Evolutionary conservation across 2,113 vertebrate species (phyloP).

Genomic region (Lota lota): DNA sequence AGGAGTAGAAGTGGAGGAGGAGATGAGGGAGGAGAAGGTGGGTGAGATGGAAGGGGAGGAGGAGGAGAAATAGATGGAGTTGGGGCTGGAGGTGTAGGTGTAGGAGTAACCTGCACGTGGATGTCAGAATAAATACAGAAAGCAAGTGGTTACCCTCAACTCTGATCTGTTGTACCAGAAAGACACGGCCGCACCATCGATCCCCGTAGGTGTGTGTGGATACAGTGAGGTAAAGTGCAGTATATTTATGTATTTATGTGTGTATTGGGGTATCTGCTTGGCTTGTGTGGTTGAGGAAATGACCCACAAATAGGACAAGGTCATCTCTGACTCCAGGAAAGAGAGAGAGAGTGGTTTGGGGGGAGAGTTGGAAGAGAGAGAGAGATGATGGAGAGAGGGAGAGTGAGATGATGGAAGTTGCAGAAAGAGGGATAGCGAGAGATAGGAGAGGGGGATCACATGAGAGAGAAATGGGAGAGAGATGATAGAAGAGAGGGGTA

Average conservation of each 20-base stretch:
- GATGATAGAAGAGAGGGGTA: conserved; percentile 23
- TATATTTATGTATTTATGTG: background rate
- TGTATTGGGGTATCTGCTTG: conserved; percentile 4
- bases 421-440: conserved; percentile 7
- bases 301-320: conserved; percentile 56
- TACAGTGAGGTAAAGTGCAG: too few relatives aligned
- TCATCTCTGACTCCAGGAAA: conserved; percentile 43
- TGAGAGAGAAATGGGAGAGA: background rate
- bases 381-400: background rate
- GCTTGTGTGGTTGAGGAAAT: conserved; percentile 19
- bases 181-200: too few relatives aligned
- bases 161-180: too few relatives aligned
- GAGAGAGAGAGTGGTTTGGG: background rate
- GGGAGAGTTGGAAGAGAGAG: conserved; percentile 4
- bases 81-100: background rate
- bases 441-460: background rate
- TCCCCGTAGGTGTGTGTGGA: too few relatives aligned
- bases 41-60: too few relatives aligned
- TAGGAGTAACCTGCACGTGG: too few relatives aligned
- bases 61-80: conserved; percentile 18
- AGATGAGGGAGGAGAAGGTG: too few relatives aligned
- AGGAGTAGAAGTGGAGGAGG: too few relatives aligned
- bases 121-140: too few relatives aligned
- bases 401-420: conserved; percentile 30
- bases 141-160: too few relatives aligned